A percentile compares a stretch with the other conserved stretches of the same genome.
Evolutionary conservation across 2,888 invertebrate species (phyloP).

Genomic region (Pollenia labialis): DNA sequence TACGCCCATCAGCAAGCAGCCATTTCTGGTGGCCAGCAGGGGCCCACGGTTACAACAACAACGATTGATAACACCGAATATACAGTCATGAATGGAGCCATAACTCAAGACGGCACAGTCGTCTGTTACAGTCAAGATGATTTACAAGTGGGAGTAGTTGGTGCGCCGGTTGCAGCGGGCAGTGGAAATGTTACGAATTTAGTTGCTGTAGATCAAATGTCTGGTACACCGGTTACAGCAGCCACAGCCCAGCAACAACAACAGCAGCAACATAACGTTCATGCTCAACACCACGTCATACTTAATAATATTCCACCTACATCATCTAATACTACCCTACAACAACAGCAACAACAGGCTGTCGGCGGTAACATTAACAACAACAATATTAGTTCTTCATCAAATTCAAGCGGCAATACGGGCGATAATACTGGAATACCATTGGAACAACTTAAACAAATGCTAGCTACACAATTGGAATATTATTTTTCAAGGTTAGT

Average conservation of each 20-base stretch:
- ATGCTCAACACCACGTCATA: constrained; percentile 75
- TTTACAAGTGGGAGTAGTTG: constrained; percentile 73
- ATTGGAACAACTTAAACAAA: constrained; percentile 90
- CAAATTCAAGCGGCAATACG: constrained; percentile 62
- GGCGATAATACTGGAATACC: constrained; percentile 86
- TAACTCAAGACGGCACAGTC: constrained; percentile 81
- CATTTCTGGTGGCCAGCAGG: constrained; percentile 77
- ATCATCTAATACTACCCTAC: constrained; percentile 59
- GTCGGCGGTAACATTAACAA: constrained; percentile 46
- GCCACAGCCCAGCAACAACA: constrained; percentile 60
- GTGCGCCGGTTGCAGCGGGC: constrained; percentile 59
- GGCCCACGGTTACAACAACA: constrained; percentile 75
- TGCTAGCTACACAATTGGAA: constrained; percentile 93
- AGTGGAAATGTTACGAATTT: constrained; percentile 77
- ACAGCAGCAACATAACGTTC: constrained; percentile 65
- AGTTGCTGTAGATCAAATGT: constrained; percentile 80
- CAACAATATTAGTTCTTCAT: constrained; percentile 47
- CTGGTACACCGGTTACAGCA: constrained; percentile 74
- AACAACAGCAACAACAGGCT: constrained; percentile 67
- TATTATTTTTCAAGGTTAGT: constrained; percentile 94
- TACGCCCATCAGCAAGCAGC: constrained; percentile 67
- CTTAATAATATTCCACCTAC: constrained; percentile 75
- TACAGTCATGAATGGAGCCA: constrained; percentile 82
- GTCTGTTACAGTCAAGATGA: constrained; percentile 81
- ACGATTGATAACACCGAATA: constrained; percentile 81